Evolutionary conservation across 1,140 invertebrate species (phyloP).

Genomic region (Cecropterus lyciades): DNA sequence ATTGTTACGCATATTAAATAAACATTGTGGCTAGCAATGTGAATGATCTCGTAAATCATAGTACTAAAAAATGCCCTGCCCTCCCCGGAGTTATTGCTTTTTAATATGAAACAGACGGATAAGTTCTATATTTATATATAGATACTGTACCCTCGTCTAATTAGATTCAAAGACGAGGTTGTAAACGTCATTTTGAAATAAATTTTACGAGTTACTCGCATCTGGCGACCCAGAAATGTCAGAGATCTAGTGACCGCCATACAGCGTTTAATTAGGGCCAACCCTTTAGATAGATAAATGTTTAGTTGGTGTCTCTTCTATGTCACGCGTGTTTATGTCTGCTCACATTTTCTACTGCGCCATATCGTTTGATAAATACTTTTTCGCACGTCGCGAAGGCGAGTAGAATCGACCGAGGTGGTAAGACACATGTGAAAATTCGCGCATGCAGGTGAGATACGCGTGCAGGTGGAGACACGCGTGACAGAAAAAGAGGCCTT

Average conservation of each 20-base stretch:
- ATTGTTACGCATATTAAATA: constrained; percentile 13
- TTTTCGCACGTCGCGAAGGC: too few species aligned
- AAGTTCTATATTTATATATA: constrained; percentile 10
- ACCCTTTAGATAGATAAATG: neutral
- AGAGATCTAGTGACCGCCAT: constrained; percentile 3
- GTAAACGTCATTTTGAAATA: constrained; percentile 37
- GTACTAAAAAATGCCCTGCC: constrained; percentile 33
- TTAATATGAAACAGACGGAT: constrained; percentile 58
- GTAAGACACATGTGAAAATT: too few species aligned
- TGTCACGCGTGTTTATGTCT: too few species aligned
- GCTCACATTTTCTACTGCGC: too few species aligned
- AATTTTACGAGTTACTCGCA: constrained; percentile 40
- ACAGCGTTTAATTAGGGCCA: neutral
- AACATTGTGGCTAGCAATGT: constrained; percentile 32
- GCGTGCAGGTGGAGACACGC: too few species aligned
- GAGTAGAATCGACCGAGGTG: too few species aligned
- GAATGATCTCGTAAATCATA: constrained; percentile 47
- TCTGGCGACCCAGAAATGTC: constrained; percentile 5
- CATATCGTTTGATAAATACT: too few species aligned
- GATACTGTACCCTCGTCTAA: constrained; percentile 39
- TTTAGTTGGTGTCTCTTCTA: too few species aligned
- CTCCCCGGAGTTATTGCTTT: constrained; percentile 47
- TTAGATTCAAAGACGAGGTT: constrained; percentile 41
- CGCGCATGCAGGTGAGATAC: too few species aligned
- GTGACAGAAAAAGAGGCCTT: too few species aligned